Conservation (phyloP, 2,797 vertebrate genomes). For the Orestias chungarensis region DNA sequence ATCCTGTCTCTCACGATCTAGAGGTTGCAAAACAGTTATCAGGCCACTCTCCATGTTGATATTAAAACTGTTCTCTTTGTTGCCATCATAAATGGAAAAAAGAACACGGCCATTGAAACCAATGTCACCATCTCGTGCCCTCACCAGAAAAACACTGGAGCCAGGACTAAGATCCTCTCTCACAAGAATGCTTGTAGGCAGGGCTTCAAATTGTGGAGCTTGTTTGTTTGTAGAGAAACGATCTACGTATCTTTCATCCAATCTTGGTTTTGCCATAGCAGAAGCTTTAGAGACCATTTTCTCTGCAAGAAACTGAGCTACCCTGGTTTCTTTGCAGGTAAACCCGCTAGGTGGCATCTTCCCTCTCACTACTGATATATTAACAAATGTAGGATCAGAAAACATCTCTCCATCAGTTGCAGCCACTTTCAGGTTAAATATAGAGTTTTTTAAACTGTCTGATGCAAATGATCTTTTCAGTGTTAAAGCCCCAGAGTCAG, state of each 20-base stretch:
- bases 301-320: slow-evolving; percentile 91
- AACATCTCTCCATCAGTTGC: slow-evolving; percentile 92
- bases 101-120: slow-evolving; percentile 91
- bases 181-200: slow-evolving; percentile 85
- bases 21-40: slow-evolving; percentile 87
- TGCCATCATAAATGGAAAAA: slow-evolving; percentile 90
- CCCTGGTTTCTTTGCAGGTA: slow-evolving; percentile 90
- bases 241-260: slow-evolving; percentile 84
- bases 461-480: slow-evolving; percentile 84
- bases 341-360: slow-evolving; percentile 82
- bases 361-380: slow-evolving; percentile 87
- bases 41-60: slow-evolving; percentile 90
- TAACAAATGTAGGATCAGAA: slow-evolving; percentile 88
- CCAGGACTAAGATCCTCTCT: slow-evolving; percentile 84
- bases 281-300: slow-evolving; percentile 90
- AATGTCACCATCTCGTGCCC: slow-evolving; percentile 86
- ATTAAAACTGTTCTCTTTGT: slow-evolving; percentile 89
- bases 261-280: slow-evolving; percentile 78
- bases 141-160: slow-evolving; percentile 83
- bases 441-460: slow-evolving; percentile 79
- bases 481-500: slow-evolving; percentile 89
- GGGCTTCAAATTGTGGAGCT: slow-evolving; percentile 86
- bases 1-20: slow-evolving; percentile 89
- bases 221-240: slow-evolving; percentile 88
- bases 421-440: slow-evolving; percentile 89